phyloP scores from a whole-genome alignment of 53 echinoderm and acorn worm genomes.

The Glandiceps talaboti region DNA sequence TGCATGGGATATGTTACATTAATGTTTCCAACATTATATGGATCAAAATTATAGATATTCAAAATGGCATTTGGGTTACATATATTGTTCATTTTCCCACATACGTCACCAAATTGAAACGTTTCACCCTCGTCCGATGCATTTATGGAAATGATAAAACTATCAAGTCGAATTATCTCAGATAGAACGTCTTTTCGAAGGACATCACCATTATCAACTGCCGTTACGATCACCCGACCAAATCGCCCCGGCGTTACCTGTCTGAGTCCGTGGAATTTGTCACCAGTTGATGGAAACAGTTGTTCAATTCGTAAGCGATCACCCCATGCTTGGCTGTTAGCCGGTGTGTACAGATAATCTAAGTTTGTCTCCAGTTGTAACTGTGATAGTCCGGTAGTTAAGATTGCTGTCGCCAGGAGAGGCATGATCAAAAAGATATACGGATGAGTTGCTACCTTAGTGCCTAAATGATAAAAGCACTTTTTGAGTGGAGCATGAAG shows the following conservation, averaged over 20 bases:
- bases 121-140: not conserved
- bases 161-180: constrained; percentile 18
- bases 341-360: constrained; percentile 28
- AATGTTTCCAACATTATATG: not conserved
- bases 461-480: constrained; percentile 35
- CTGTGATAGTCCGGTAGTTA: constrained; percentile 20
- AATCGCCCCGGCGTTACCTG: constrained; percentile 6
- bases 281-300: constrained; percentile 8
- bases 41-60: constrained; percentile 8
- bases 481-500: no score
- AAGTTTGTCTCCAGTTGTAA: constrained; percentile 8
- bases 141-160: constrained; percentile 7
- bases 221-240: constrained; percentile 18
- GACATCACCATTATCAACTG: constrained; percentile 18
- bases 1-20: not conserved
- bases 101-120: constrained; percentile 20
- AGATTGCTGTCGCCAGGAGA: constrained; percentile 17
- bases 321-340: constrained; percentile 22
- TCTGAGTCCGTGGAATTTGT: not conserved
- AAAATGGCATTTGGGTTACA: constrained; percentile 23
- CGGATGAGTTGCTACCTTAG: constrained; percentile 53
- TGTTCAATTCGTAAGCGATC: constrained; percentile 18
- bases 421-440: constrained; percentile 40
- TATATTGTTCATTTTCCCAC: constrained; percentile 8
- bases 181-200: not conserved